Percentiles rank a stretch among this genome's conserved stretches.
Evolutionary conservation across 2,797 vertebrate genomes (phyloP).

Genomic region (Argentina silus): DNA sequence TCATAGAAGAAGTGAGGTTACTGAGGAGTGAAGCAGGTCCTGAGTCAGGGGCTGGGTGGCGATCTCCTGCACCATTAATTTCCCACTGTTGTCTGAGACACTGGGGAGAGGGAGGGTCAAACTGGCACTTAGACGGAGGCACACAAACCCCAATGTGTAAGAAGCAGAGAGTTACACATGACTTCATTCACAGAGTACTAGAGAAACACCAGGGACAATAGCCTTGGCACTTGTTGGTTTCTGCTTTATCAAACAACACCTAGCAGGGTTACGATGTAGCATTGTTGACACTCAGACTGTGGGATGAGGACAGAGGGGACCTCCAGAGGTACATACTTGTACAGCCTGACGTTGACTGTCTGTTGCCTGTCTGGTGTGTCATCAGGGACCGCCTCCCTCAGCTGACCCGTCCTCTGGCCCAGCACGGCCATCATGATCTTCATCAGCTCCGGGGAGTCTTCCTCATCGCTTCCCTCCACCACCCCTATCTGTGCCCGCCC

Average conservation of each 20-base stretch:
- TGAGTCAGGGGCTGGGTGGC: constrained; percentile 87
- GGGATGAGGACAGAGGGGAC: too few species aligned
- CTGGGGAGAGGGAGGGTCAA: constrained; percentile 26
- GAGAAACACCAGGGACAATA: too few species aligned
- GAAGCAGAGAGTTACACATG: too few species aligned
- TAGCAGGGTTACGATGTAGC: too few species aligned
- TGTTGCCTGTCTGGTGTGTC: constrained; percentile 67
- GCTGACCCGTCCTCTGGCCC: constrained; percentile 72
- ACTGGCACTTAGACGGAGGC: neutral
- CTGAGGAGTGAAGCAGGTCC: constrained; percentile 84
- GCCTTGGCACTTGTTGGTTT: too few species aligned
- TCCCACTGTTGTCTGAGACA: constrained; percentile 82
- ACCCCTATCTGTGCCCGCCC: constrained; percentile 85
- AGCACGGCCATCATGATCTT: constrained; percentile 85
- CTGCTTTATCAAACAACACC: too few species aligned
- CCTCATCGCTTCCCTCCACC: constrained; percentile 78
- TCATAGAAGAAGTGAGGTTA: constrained; percentile 45
- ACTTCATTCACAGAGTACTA: too few species aligned
- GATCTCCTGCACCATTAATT: constrained; percentile 87
- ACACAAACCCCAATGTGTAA: too few species aligned
- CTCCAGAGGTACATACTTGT: constrained; percentile 74
- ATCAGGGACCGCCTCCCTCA: constrained; percentile 72
- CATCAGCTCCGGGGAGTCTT: constrained; percentile 82
- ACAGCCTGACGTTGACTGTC: constrained; percentile 80
- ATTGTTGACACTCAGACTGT: neutral